phyloP scores from a whole-genome alignment of 1,140 invertebrate species.

The Drosophila subpulchrella region DNA sequence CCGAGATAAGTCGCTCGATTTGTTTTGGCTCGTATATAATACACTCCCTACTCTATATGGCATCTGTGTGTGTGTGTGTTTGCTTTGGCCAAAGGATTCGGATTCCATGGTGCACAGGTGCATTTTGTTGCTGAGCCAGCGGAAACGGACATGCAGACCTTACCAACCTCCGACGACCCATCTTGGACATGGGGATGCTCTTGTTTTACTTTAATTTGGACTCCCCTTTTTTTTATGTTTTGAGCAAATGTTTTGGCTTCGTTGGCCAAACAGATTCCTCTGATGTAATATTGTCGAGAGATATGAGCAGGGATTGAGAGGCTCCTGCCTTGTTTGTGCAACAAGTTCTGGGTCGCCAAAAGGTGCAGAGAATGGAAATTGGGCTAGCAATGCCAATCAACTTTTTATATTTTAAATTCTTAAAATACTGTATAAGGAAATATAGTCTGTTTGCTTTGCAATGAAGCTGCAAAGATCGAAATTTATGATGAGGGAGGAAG shows the following conservation, averaged over 20 bases:
- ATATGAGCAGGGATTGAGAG: conserved; percentile 23
- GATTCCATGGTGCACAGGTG: conserved; percentile 77
- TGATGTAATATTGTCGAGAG: conserved; percentile 64
- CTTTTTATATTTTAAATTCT: not conserved
- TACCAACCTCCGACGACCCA: conserved; percentile 15
- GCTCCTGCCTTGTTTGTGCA: conserved; percentile 51
- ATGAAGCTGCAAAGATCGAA: too few species aligned
- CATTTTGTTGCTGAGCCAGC: conserved; percentile 69
- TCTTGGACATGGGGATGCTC: conserved; percentile 47
- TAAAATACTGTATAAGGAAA: not conserved
- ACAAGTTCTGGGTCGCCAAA: conserved; percentile 45
- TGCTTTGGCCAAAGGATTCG: conserved; percentile 66
- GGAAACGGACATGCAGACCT: conserved; percentile 47
- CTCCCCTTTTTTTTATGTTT: conserved; percentile 37
- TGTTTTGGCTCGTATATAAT: conserved; percentile 71
- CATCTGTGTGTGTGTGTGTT: conserved; percentile 6
- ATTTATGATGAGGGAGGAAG: too few species aligned
- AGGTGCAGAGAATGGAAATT: conserved; percentile 16
- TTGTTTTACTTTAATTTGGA: conserved; percentile 76
- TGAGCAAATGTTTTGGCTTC: conserved; percentile 73
- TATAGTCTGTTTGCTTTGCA: too few species aligned
- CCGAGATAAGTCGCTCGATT: conserved; percentile 81
- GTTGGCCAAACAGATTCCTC: conserved; percentile 64
- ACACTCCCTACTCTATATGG: conserved; percentile 14
- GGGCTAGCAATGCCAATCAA: conserved; percentile 24